phyloP scores from a whole-genome alignment of 2,113 vertebrate genomes.

The Tychaedon coryphoeus region DNA sequence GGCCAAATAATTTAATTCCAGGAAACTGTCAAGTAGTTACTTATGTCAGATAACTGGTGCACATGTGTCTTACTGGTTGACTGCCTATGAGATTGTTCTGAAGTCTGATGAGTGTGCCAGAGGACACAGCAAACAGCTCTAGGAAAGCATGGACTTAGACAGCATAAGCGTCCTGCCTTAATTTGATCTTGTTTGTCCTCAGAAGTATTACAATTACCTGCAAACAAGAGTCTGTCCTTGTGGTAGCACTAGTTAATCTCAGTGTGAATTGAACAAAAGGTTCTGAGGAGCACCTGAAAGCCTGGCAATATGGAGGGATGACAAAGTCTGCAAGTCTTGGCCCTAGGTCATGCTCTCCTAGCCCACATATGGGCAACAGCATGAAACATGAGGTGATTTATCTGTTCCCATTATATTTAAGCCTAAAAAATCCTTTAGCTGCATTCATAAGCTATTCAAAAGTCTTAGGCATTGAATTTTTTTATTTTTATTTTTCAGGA shows the following conservation, averaged over 20 bases:
- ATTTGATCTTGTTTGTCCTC: not conserved
- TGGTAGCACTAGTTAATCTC: not conserved
- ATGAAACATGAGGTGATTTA: slow-evolving; percentile 2
- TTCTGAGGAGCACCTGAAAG: not conserved
- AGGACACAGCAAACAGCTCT: not conserved
- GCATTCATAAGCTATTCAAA: slow-evolving; percentile 1
- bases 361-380: not conserved
- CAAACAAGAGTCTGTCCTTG: not conserved
- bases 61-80: not conserved
- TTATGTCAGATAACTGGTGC: not conserved
- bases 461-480: not conserved
- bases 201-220: not conserved
- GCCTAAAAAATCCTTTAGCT: not conserved
- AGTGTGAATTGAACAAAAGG: not conserved
- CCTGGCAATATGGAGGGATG: not conserved
- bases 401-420: slow-evolving; percentile 4
- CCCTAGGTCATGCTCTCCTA: not conserved
- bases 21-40: not conserved
- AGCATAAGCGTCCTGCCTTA: not conserved
- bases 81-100: not conserved
- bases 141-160: not conserved
- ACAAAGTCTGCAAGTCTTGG: not conserved
- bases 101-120: not conserved
- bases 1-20: not conserved
- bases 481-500: not conserved